Conservation (phyloP, 2,113 vertebrate genomes). For the Rhea americana region DNA sequence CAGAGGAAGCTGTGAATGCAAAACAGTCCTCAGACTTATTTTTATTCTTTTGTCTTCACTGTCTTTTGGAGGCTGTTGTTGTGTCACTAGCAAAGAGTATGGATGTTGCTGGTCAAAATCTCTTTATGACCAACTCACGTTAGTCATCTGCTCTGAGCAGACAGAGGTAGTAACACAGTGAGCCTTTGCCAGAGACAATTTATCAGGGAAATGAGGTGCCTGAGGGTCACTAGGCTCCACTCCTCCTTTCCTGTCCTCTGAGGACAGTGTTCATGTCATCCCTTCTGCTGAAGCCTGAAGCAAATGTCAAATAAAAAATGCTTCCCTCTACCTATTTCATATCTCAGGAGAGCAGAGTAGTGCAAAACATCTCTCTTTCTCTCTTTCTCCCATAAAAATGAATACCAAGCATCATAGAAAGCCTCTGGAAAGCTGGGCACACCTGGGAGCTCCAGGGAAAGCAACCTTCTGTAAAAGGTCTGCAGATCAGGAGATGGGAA, state of each 20-base stretch:
- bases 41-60: not conserved
- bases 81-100: not conserved
- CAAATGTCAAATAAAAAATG: not conserved
- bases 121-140: not conserved
- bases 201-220: not conserved
- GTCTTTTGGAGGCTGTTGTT: not conserved
- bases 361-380: not conserved
- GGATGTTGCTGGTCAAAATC: not conserved
- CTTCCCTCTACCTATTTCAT: not conserved
- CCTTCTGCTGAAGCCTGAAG: not conserved
- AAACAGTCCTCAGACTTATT: not conserved
- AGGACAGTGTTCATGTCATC: not conserved
- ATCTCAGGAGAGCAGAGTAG: not conserved
- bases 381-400: not conserved
- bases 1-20: not conserved
- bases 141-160: not conserved
- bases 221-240: not conserved
- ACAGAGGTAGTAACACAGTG: not conserved
- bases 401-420: not conserved
- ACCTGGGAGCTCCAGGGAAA: not conserved
- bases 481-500: not conserved
- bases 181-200: not conserved
- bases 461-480: not conserved
- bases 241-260: not conserved
- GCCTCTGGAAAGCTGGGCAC: not conserved